A percentile compares a stretch with the other conserved stretches of the same genome.
Evolutionary conservation across 2,797 vertebrate genomes (phyloP).

Genomic region (Mallotus villosus): DNA sequence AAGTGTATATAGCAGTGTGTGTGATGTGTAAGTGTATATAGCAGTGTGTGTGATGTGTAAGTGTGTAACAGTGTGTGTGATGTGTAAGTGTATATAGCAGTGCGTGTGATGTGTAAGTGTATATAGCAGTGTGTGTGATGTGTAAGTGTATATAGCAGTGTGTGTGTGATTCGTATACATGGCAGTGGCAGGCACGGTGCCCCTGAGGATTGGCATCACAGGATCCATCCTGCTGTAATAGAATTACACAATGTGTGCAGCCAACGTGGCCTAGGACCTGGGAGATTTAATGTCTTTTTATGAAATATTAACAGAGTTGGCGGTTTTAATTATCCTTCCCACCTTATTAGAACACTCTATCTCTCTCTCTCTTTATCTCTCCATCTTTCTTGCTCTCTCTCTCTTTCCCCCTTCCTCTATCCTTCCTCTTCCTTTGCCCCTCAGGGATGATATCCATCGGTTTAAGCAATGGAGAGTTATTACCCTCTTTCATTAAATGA

Average conservation of each 20-base stretch:
- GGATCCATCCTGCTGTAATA: slow-evolving; percentile 50
- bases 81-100: slow-evolving; percentile 1
- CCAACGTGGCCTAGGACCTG: slow-evolving; percentile 20
- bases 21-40: not conserved
- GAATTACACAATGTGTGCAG: slow-evolving; percentile 43
- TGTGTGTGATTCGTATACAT: not conserved
- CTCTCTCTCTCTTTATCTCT: slow-evolving; percentile 10
- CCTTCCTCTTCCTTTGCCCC: slow-evolving; percentile 11
- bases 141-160: slow-evolving; percentile 5
- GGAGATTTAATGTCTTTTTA: slow-evolving; percentile 51
- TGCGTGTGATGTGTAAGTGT: not conserved
- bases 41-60: not conserved
- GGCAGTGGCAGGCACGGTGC: not conserved
- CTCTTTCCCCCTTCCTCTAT: not conserved
- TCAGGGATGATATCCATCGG: slow-evolving; percentile 25
- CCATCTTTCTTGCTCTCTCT: slow-evolving; percentile 8
- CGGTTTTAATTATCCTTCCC: slow-evolving; percentile 56
- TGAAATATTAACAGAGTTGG: slow-evolving; percentile 58
- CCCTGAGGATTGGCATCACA: slow-evolving; percentile 41
- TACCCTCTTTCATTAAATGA: slow-evolving; percentile 49
- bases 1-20: not conserved
- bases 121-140: not conserved
- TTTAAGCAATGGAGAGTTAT: slow-evolving; percentile 49
- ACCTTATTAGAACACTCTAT: slow-evolving; percentile 40
- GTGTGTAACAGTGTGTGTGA: not conserved